Conservation (phyloP, 2,888 invertebrate genomes). For the Urechis unicinctus region DNA sequence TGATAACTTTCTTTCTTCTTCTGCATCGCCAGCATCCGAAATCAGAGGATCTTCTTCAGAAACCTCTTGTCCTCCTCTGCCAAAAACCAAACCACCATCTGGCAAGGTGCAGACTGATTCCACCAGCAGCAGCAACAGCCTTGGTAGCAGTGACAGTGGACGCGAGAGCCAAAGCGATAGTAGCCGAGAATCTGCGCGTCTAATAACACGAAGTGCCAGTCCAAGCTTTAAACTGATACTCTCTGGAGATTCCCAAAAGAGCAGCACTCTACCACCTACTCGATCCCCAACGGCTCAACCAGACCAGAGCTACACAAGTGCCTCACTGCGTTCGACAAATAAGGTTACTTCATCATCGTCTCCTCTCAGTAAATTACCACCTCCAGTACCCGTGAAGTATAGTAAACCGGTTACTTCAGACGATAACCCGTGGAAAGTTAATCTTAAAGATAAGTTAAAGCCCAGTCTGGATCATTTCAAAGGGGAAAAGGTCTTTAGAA, state of each 20-base stretch:
- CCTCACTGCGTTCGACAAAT: too few species aligned
- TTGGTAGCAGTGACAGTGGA: background rate
- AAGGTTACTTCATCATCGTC: too few species aligned
- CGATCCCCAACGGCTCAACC: background rate
- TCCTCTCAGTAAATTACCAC: background rate
- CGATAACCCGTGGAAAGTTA: background rate
- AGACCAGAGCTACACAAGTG: too few species aligned
- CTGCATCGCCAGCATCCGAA: background rate
- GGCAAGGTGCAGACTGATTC: background rate
- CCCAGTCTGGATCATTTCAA: background rate
- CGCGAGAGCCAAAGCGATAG: too few species aligned
- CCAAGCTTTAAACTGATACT: background rate
- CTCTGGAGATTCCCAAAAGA: background rate
- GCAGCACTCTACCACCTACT: background rate
- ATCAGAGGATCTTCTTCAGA: too few species aligned
- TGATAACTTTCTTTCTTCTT: background rate
- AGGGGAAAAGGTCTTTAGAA: background rate
- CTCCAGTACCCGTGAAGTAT: background rate
- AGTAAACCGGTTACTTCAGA: too few species aligned
- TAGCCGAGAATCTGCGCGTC: background rate
- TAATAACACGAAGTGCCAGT: background rate
- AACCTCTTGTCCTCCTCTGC: too few species aligned
- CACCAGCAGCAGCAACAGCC: too few species aligned
- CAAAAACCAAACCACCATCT: too few species aligned
- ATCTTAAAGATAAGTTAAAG: background rate